A percentile compares a stretch with the other conserved stretches of the same genome.
Conservation (phyloP, 2,113 vertebrate genomes). For the Picathartes gymnocephalus region DNA sequence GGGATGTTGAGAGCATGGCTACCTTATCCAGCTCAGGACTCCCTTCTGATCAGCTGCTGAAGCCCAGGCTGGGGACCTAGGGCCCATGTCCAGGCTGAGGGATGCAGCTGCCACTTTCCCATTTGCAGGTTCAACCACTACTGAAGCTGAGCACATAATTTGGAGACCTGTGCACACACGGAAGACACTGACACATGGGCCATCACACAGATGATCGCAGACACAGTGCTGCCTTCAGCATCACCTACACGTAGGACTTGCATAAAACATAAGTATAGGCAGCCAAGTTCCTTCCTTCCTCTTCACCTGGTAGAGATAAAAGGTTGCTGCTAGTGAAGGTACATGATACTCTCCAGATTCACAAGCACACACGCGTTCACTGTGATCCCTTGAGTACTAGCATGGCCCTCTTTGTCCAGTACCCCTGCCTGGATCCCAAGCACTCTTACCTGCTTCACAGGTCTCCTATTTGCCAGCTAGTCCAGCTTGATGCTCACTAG, state of each 20-base stretch:
- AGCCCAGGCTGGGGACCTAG: neutral
- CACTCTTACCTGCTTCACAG: neutral
- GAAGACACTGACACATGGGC: neutral
- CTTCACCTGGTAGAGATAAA: neutral
- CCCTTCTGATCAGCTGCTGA: neutral
- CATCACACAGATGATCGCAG: neutral
- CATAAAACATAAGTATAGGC: neutral
- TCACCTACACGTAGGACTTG: neutral
- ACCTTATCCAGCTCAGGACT: neutral
- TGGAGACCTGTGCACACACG: neutral
- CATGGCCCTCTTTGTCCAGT: neutral
- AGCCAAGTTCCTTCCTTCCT: neutral
- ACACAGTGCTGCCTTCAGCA: neutral
- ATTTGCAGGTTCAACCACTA: neutral
- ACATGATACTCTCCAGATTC: neutral
- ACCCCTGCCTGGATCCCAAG: neutral
- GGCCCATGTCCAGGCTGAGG: neutral
- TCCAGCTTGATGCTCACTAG: neutral
- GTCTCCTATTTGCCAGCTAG: neutral
- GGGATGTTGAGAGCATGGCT: neutral
- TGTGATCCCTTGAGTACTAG: neutral
- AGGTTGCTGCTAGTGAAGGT: neutral
- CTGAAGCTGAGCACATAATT: neutral
- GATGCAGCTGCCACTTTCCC: neutral
- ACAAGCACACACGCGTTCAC: neutral